Evolutionary conservation across 2,888 invertebrate species (phyloP), one percentile per base, ranked within the genome.

Genomic region (Dasypolia templi): DNA sequence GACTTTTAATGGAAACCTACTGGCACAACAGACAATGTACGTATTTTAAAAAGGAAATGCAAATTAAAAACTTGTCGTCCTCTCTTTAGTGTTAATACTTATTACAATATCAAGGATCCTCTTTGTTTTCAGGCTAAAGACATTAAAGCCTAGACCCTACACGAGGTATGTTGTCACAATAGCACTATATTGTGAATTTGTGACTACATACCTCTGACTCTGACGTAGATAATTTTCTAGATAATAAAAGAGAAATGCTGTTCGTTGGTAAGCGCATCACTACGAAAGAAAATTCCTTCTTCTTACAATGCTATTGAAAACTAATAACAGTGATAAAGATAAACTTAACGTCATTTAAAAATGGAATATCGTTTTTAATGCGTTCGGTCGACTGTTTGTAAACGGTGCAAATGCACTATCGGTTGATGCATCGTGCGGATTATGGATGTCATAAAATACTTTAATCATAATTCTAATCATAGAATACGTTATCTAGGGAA

Each of bases 261-360:
- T 51, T 22, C 4, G 11, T 49, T n/a, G 3, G 11, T 49, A 11
- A 1, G 1, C n/a, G 49, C n/a, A 49, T 49, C 14, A 26, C 53
- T 6, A n/a, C n/a, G n/a, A n/a, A 14, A 29, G 12, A 58, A 58
- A 44, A 14, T 44, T 22, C 2, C n/a, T 44, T 51, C 26, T 14
- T 59, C n/a, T 39, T 6, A 51, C 6, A 42, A 11, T 51, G n/a
- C 7, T 65, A 75, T 29, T 53, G 42, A 58, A 14, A 49, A 35
- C n/a, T 9, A 39, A n/a, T 39, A 62, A 46, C 17, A n/a, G 17
- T 26, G 17, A 26, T 0, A 22, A n/a, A n/a, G n/a, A n/a, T n/a
- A n/a, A n/a, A n/a, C n/a, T n/a, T n/a, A n/a, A 11, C 32, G 49
- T 75, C 39, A 44, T 75, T 74, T 75, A n/a, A 75, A 75, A 75